Percentiles rank a stretch among this genome's conserved stretches.
These are phyloP conservation scores for Tethea ocularis DNA, from an alignment of 2,888 invertebrate species.

Conservation along the genomic window DNA sequence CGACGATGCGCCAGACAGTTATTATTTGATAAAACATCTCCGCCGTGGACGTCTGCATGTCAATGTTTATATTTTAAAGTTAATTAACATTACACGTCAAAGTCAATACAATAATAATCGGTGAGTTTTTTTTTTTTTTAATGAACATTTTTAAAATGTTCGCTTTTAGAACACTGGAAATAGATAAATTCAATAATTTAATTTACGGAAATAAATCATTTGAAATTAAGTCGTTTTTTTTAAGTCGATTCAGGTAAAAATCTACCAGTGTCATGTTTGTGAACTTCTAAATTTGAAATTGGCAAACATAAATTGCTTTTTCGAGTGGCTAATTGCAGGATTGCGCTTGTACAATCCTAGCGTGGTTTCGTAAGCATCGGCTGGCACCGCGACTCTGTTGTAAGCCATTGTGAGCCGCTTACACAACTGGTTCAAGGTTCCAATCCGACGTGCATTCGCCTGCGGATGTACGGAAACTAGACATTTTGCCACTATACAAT, in stretches of 20 bases:
- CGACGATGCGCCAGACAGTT: constrained; percentile 25
- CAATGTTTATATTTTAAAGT: constrained; percentile 10
- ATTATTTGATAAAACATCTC: constrained; percentile 21
- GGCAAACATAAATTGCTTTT: constrained; percentile 20
- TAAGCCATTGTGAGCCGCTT: constrained; percentile 78
- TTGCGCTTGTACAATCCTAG: constrained; percentile 44
- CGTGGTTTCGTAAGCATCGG: constrained; percentile 69
- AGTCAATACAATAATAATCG: no score
- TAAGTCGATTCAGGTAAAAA: no score
- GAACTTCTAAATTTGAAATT: constrained; percentile 13
- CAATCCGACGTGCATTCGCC: constrained; percentile 74
- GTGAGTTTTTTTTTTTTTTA: no score
- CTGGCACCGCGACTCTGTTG: constrained; percentile 72
- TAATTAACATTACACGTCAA: no score
- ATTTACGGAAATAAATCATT: no score
- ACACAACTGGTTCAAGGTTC: constrained; percentile 83
- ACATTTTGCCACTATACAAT: constrained; percentile 37
- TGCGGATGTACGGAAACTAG: constrained; percentile 78
- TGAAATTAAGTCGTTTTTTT: no score
- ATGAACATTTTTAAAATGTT: neutral
- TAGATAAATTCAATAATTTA: no score
- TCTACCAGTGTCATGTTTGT: neutral
- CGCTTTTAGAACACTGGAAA: neutral
- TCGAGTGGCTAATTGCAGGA: constrained; percentile 57
- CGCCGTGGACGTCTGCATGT: neutral